Conservation (phyloP, 2,113 vertebrate species). For the Salvator merianae region DNA sequence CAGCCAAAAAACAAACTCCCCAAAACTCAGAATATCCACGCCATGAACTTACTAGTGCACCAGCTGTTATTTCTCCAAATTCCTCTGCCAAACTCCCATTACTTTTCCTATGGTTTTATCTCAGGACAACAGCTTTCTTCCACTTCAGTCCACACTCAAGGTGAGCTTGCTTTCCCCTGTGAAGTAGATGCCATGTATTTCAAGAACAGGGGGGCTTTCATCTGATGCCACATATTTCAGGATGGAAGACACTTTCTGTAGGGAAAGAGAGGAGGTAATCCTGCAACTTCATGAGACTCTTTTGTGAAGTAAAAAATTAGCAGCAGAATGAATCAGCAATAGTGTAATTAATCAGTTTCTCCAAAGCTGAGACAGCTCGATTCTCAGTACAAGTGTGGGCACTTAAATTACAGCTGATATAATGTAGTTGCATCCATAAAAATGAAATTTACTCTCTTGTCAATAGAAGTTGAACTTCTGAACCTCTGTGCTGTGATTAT, state of each 20-base stretch:
- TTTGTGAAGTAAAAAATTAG: conserved; percentile 23
- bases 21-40: too few relatives aligned
- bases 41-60: too few relatives aligned
- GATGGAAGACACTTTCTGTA: conserved; percentile 4
- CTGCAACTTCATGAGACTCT: not conserved
- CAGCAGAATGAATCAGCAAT: conserved; percentile 24
- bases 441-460: conserved; percentile 16
- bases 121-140: too few relatives aligned
- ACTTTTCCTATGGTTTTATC: too few relatives aligned
- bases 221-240: conserved; percentile 14
- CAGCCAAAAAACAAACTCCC: too few relatives aligned
- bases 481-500: not conserved
- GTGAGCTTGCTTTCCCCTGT: not conserved
- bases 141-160: too few relatives aligned
- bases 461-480: conserved; percentile 25
- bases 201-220: too few relatives aligned
- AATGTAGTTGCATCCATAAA: not conserved
- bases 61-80: too few relatives aligned
- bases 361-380: conserved; percentile 31
- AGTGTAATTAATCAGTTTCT: conserved; percentile 40
- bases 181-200: not conserved
- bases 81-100: too few relatives aligned
- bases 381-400: conserved; percentile 6
- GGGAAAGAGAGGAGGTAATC: not conserved
- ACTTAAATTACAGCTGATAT: not conserved